A percentile compares a stretch with the other conserved stretches of the same genome.
Conservation (phyloP, 2,113 vertebrate genomes). For the Carassius auratus region DNA sequence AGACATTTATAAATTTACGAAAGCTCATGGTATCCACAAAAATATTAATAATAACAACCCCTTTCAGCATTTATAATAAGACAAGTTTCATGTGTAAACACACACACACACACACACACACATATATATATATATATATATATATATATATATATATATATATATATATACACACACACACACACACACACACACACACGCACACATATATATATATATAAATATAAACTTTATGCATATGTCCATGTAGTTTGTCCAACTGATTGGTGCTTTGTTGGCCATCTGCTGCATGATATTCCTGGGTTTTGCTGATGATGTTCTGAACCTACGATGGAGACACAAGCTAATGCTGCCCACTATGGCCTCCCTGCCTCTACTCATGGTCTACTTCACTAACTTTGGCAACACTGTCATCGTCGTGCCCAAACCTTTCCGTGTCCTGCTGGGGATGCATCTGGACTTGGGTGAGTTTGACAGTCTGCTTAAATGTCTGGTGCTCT, state of each 20-base stretch:
- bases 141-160: no score
- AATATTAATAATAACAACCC: not conserved
- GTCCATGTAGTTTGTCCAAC: conserved; percentile 86
- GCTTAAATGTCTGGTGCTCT: not conserved
- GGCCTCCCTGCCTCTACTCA: conserved; percentile 94
- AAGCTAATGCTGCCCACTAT: conserved; percentile 94
- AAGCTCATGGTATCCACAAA: not conserved
- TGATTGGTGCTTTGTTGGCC: conserved; percentile 93
- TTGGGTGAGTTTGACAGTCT: conserved; percentile 81
- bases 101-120: no score
- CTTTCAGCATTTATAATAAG: not conserved
- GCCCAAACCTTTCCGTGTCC: conserved; percentile 88
- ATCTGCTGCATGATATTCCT: conserved; percentile 99
- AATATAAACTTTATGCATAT: not conserved
- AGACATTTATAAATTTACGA: not conserved
- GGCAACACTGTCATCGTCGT: conserved; percentile 96
- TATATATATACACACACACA: no score
- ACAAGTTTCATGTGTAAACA: not conserved
- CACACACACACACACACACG: no score
- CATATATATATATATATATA: no score
- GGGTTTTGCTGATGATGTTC: conserved; percentile 95
- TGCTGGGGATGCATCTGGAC: conserved; percentile 91
- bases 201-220: no score
- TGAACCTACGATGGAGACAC: conserved; percentile 96
- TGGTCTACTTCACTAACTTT: conserved; percentile 98